Conservation (phyloP, 2,888 invertebrate species). For the Amiota communis region DNA sequence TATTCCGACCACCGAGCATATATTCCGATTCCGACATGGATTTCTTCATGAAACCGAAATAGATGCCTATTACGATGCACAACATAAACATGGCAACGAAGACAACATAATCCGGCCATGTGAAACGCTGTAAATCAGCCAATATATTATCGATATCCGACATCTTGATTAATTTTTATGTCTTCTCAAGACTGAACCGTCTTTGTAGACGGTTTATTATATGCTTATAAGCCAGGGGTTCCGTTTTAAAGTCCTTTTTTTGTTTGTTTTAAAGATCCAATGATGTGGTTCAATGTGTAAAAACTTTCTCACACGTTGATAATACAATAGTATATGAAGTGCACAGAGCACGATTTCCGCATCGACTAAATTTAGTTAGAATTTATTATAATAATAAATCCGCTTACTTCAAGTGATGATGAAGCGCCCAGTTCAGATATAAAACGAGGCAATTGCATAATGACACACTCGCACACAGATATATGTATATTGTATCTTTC, state of each 20-base stretch:
- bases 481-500: too few species aligned
- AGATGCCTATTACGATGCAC: constrained; percentile 84
- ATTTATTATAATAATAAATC: constrained; percentile 25
- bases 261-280: constrained; percentile 2
- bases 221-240: too few species aligned
- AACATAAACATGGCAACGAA: constrained; percentile 79
- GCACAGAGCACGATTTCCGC: constrained; percentile 39
- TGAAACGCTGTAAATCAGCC: constrained; percentile 69
- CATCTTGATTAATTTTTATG: constrained; percentile 53
- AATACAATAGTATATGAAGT: neutral
- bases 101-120: constrained; percentile 71
- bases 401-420: neutral
- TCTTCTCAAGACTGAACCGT: constrained; percentile 11
- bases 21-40: constrained; percentile 80
- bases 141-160: constrained; percentile 69
- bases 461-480: constrained; percentile 3
- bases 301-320: neutral
- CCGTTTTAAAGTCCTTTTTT: too few species aligned
- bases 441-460: constrained; percentile 25
- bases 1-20: constrained; percentile 85
- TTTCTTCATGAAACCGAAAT: constrained; percentile 84
- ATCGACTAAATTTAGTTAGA: constrained; percentile 35
- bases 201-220: constrained; percentile 17
- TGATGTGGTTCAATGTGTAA: neutral
- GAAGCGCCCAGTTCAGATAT: neutral